phyloP scores from a whole-genome alignment of 2,888 invertebrate species.

The Ectobius pallidus region DNA sequence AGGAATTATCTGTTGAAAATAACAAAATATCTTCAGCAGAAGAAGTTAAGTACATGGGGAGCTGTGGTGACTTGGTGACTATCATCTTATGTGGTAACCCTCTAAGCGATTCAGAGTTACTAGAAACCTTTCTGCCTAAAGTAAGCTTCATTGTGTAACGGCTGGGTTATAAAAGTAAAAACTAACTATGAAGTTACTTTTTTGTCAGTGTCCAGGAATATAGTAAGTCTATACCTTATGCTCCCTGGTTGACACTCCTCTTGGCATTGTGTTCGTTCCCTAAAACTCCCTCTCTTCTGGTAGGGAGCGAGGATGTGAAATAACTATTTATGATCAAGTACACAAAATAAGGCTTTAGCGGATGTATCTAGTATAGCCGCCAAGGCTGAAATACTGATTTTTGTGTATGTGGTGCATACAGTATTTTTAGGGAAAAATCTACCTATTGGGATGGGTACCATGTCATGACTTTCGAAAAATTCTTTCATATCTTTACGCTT shows the following conservation, averaged over 20 bases:
- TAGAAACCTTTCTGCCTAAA: neutral
- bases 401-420: too few species aligned
- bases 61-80: neutral
- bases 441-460: too few species aligned
- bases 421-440: too few species aligned
- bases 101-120: neutral
- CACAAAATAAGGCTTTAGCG: too few species aligned
- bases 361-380: too few species aligned
- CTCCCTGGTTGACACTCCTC: too few species aligned
- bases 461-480: too few species aligned
- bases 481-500: too few species aligned
- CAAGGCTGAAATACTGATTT: too few species aligned
- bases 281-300: neutral
- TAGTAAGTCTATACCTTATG: neutral
- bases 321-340: too few species aligned
- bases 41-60: slow-evolving; percentile 7
- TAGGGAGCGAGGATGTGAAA: neutral
- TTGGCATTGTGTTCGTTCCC: neutral
- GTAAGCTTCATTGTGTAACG: neutral
- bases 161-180: neutral
- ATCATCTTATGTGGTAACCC: slow-evolving; percentile 30
- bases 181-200: neutral
- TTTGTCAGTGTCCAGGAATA: neutral
- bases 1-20: slow-evolving; percentile 58
- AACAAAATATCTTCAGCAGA: slow-evolving; percentile 53